Percentiles rank a stretch among this genome's conserved stretches.
phyloP scores from a whole-genome alignment of 2,113 vertebrate genomes.

The Sander vitreus region DNA sequence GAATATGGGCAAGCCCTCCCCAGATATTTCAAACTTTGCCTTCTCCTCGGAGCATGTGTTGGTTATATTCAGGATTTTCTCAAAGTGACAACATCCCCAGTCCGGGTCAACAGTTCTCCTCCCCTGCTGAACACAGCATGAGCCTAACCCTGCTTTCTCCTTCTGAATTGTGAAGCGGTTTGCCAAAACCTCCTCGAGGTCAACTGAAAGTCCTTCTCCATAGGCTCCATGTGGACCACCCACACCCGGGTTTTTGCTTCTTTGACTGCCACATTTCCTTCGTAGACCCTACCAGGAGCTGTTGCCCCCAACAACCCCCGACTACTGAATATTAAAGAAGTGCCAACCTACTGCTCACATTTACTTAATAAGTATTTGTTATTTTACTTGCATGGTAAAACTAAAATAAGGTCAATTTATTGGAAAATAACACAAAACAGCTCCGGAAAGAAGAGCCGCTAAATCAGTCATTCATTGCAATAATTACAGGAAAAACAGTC shows the following conservation, averaged over 20 bases:
- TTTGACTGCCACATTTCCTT: not conserved
- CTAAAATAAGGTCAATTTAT: not conserved
- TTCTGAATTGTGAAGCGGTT: not conserved
- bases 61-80: not conserved
- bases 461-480: not conserved
- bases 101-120: not conserved
- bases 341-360: not conserved
- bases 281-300: not conserved
- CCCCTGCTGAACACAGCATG: not conserved
- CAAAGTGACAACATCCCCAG: not conserved
- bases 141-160: not conserved
- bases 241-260: not conserved
- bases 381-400: not conserved
- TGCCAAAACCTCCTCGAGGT: not conserved
- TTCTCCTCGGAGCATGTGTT: not conserved
- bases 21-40: not conserved
- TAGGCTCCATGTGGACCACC: not conserved
- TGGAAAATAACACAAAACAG: not conserved
- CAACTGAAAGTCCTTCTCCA: not conserved
- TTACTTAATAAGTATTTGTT: not conserved
- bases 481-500: not conserved
- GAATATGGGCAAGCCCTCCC: not conserved
- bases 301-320: not conserved
- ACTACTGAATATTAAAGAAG: not conserved
- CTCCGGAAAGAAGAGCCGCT: too few relatives aligned